Percentiles rank a stretch among this genome's conserved stretches.
phyloP scores from a whole-genome alignment of 1,140 invertebrate species.

The Penaeus indicus region DNA sequence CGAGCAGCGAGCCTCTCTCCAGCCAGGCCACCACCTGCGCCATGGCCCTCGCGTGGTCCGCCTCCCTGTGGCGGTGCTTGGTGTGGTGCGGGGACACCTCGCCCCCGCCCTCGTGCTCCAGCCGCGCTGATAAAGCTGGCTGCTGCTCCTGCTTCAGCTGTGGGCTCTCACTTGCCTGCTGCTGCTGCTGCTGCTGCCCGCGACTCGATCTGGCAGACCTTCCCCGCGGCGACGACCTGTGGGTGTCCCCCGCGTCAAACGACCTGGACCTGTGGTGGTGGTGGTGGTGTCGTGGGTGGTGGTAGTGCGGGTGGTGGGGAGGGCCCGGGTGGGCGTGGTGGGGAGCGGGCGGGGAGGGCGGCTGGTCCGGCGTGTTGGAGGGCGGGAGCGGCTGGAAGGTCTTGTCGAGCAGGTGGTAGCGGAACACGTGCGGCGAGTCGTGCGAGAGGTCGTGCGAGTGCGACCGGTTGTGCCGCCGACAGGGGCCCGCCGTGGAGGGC shows the following conservation, averaged over 20 bases:
- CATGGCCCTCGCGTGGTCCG: constrained; percentile 80
- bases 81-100: constrained; percentile 74
- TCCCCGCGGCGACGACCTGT: constrained; percentile 67
- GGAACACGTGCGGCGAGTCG: constrained; percentile 69
- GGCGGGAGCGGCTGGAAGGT: constrained; percentile 45
- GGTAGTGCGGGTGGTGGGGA: constrained; percentile 29
- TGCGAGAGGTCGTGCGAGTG: constrained; percentile 79
- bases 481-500: constrained; percentile 56
- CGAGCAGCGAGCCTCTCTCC: constrained; percentile 45
- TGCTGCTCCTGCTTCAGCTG: constrained; percentile 41
- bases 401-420: constrained; percentile 71
- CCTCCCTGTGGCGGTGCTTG: constrained; percentile 78
- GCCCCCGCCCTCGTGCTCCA: constrained; percentile 56
- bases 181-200: constrained; percentile 66
- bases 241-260: constrained; percentile 64
- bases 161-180: constrained; percentile 32
- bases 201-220: constrained; percentile 67
- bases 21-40: constrained; percentile 75
- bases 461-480: constrained; percentile 75
- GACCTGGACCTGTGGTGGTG: constrained; percentile 67
- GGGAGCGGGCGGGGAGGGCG: constrained; percentile 47
- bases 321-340: constrained; percentile 19
- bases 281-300: constrained; percentile 44
- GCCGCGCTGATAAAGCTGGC: constrained; percentile 62
- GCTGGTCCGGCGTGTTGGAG: constrained; percentile 55